These are phyloP conservation scores for Drosophila subquinaria DNA, from an alignment of 2,888 invertebrate species.

Conservation along the genomic window DNA sequence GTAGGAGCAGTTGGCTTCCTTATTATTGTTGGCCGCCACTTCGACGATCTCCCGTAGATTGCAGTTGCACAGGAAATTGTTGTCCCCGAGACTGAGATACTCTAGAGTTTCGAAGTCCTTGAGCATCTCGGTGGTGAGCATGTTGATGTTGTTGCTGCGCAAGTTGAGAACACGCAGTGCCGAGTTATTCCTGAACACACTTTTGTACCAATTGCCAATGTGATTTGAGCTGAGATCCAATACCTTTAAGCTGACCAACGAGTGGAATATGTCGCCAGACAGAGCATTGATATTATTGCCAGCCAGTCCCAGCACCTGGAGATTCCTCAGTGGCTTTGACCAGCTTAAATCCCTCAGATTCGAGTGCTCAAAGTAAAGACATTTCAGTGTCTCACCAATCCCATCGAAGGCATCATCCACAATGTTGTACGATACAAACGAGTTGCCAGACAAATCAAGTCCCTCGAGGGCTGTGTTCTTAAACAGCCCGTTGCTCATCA, in stretches of 20 bases:
- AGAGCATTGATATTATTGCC: constrained; percentile 87
- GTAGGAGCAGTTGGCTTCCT: constrained; percentile 68
- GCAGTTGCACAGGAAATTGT: constrained; percentile 88
- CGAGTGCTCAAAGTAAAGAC: constrained; percentile 86
- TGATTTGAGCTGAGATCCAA: constrained; percentile 87
- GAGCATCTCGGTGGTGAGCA: constrained; percentile 87
- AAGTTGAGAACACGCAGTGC: constrained; percentile 86
- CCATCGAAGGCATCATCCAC: constrained; percentile 84
- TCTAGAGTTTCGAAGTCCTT: constrained; percentile 86
- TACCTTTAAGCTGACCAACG: constrained; percentile 85
- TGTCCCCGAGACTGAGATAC: constrained; percentile 86
- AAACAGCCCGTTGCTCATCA: constrained; percentile 85
- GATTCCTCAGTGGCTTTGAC: constrained; percentile 84
- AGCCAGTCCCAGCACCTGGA: constrained; percentile 86
- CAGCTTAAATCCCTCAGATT: constrained; percentile 85
- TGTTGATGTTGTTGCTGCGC: constrained; percentile 87
- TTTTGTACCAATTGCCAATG: constrained; percentile 87
- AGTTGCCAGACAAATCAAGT: constrained; percentile 88
- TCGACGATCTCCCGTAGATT: constrained; percentile 87
- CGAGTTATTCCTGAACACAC: constrained; percentile 84
- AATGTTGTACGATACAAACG: constrained; percentile 82
- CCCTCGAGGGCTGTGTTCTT: constrained; percentile 85
- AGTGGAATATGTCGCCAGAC: constrained; percentile 73
- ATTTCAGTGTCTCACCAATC: constrained; percentile 85
- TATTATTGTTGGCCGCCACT: constrained; percentile 79